Evolutionary conservation across 2,888 invertebrate genomes (phyloP), one percentile per base, ranked within the genome.

Genomic region (Plebejus melissa): DNA sequence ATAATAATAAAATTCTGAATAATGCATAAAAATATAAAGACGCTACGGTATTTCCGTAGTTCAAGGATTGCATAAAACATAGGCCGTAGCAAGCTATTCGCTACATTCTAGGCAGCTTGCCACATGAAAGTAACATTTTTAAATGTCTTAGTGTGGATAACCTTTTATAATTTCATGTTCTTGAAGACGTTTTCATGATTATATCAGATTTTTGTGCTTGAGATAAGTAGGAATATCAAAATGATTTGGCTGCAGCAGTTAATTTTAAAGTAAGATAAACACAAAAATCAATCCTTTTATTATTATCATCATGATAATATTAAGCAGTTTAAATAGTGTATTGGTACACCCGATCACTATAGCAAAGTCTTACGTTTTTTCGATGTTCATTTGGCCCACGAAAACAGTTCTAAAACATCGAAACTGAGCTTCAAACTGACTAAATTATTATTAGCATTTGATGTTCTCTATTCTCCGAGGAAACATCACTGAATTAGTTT

Each of bases 21-120:
- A 50, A 72, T 72, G 72, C 32, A 72, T 71, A 71, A 71, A 71
- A 60, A 70, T 75, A 60, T 60, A 71, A 77, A 78, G 79, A 74
- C 77, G 78, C 76, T 69, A 75, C 75, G 76, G 76, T 74, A 76
- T 75, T 79, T 84, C 82, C 79, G 77, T 79, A 80, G 77, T 79
- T 80, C 78, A 79, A 77, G 76, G 77, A 78, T 78, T 79, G 76
- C 79, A 81, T 81, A 80, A 81, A 79, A 77, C 76, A 76, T 71
- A 22, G 78, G 77, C 77, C 77, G 76, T 77, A 75, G 76, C 78
- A 76, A 79, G 78, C 80, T 84, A 87, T 83, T 83, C 79, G 80
- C 79, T 80, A 80, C 84, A 82, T 84, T 83, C 84, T 85, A 89
- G 90, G 90, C 90, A 88, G 78, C 79, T 83, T 90, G 90, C 90